phyloP scores from a whole-genome alignment of 2,113 vertebrate species.

The Tinamus guttatus region DNA sequence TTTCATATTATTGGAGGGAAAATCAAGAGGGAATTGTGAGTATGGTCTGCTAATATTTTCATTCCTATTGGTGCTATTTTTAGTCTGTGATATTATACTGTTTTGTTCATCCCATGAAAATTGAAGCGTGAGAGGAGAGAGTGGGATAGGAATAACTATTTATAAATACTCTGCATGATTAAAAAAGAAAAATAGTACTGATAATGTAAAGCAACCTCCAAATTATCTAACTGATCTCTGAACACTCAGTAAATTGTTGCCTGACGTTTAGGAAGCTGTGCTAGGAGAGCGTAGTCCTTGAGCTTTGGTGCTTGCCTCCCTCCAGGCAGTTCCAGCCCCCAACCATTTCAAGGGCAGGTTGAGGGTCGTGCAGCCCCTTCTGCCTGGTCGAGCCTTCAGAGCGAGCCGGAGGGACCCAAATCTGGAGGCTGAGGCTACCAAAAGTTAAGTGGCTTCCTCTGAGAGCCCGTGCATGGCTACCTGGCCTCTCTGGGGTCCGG shows the following conservation, averaged over 20 bases:
- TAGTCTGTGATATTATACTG: neutral
- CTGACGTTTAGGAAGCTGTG: neutral
- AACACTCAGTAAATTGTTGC: neutral
- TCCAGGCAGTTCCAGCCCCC: neutral
- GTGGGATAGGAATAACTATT: neutral
- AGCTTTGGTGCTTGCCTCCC: neutral
- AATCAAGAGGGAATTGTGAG: neutral
- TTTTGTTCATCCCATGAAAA: neutral
- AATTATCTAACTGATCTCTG: neutral
- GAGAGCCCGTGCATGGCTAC: neutral
- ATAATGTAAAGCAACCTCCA: neutral
- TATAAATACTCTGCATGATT: neutral
- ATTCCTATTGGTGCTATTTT: neutral
- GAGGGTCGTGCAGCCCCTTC: neutral
- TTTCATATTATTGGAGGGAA: constrained; percentile 7
- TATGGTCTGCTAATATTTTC: neutral
- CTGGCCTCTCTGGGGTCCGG: too few species aligned
- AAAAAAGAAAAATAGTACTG: neutral
- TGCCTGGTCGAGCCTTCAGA: neutral
- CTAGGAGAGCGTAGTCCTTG: neutral
- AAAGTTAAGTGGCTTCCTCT: neutral
- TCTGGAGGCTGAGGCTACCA: too few species aligned
- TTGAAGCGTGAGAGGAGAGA: neutral
- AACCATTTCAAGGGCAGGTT: neutral
- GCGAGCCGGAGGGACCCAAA: neutral